These are phyloP conservation scores for Ennomos fuscantarius DNA, from an alignment of 2,888 invertebrate genomes.

Conservation along the genomic window DNA sequence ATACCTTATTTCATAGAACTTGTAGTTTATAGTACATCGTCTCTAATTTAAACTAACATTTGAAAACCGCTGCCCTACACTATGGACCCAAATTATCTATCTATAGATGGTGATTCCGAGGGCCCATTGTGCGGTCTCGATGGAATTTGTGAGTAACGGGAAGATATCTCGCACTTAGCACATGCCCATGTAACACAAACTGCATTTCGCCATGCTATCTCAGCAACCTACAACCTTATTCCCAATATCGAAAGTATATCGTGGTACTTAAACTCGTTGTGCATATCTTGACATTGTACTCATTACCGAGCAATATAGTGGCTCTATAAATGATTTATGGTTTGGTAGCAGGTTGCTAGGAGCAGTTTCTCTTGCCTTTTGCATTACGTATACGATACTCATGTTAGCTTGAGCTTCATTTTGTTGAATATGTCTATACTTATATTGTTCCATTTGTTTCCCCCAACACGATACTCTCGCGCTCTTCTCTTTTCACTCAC, in stretches of 20 bases:
- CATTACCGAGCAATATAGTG: too few species aligned
- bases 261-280: too few species aligned
- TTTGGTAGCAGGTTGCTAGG: slow-evolving; percentile 2
- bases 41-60: slow-evolving; percentile 1
- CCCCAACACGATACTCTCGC: too few species aligned
- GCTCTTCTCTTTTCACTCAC: too few species aligned
- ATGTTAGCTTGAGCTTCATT: too few species aligned
- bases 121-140: slow-evolving; percentile 64
- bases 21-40: not conserved
- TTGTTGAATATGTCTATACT: too few species aligned
- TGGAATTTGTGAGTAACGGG: slow-evolving; percentile 74
- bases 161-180: slow-evolving; percentile 62
- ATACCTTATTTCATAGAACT: too few species aligned
- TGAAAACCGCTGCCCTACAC: slow-evolving; percentile 46
- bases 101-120: slow-evolving; percentile 59
- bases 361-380: not conserved
- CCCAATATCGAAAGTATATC: too few species aligned
- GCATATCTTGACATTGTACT: too few species aligned
- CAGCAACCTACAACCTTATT: not conserved
- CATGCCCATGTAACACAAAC: slow-evolving; percentile 61
- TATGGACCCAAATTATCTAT: slow-evolving; percentile 70
- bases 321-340: slow-evolving; percentile 1
- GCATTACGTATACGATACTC: not conserved
- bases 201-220: slow-evolving; percentile 61
- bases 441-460: too few species aligned